phyloP scores from a whole-genome alignment of 1,140 invertebrate species.

The Brachionus rotundiformis region DNA sequence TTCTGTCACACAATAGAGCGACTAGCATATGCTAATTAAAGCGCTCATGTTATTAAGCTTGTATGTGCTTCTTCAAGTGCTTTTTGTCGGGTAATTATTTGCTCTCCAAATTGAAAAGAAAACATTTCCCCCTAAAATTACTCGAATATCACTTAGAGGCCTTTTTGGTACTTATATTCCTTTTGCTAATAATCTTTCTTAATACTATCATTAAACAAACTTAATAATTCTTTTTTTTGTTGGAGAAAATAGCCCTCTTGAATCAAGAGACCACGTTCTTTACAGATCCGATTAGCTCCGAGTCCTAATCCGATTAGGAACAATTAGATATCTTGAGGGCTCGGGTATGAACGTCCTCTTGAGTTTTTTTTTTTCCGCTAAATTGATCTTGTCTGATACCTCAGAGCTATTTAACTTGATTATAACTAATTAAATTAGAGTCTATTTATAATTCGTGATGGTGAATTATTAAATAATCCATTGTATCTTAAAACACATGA shows the following conservation, averaged over 20 bases:
- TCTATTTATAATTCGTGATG: constrained; percentile 16
- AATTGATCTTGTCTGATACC: background rate
- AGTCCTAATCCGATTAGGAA: background rate
- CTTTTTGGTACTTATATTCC: background rate
- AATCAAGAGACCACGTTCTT: background rate
- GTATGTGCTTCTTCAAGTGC: constrained; percentile 24
- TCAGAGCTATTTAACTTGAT: background rate
- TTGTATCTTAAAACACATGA: background rate
- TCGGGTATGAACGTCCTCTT: background rate
- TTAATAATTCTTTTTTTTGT: background rate
- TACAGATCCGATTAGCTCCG: background rate
- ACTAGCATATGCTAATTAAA: constrained; percentile 40
- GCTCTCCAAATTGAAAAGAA: background rate
- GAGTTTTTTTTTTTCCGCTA: background rate
- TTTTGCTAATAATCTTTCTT: constrained; percentile 10
- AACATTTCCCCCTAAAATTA: background rate
- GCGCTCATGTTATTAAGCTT: constrained; percentile 38
- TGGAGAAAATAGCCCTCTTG: background rate
- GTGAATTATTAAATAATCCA: constrained; percentile 21
- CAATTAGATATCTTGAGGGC: background rate
- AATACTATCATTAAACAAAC: constrained; percentile 4
- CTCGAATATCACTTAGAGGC: constrained; percentile 30
- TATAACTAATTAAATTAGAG: background rate
- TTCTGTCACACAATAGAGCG: constrained; percentile 18
- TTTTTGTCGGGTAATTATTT: constrained; percentile 18